Evolutionary conservation across 2,113 vertebrate genomes (phyloP).

Genomic region (Pterocles orientalis): DNA sequence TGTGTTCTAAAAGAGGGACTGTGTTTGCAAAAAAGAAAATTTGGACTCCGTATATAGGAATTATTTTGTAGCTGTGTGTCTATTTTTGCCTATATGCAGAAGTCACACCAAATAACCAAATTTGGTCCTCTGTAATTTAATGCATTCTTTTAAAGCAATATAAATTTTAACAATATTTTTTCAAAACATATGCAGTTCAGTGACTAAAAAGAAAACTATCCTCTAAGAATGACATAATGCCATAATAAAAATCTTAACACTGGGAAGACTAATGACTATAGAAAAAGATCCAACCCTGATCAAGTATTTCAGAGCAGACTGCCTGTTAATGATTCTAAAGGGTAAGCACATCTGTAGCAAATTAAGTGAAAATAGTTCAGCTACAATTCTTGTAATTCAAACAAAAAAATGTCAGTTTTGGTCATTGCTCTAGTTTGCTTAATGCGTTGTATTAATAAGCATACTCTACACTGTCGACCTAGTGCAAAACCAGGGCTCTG

Average conservation of each 20-base stretch:
- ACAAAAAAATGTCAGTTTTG: background rate
- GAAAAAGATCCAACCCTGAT: background rate
- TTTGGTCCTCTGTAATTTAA: background rate
- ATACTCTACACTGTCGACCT: background rate
- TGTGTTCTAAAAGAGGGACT: background rate
- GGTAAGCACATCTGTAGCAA: background rate
- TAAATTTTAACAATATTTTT: background rate
- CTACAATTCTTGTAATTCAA: background rate
- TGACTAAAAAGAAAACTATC: background rate
- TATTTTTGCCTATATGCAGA: background rate
- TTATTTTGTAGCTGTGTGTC: background rate
- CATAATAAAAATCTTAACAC: background rate
- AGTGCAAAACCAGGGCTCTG: background rate
- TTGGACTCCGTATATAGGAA: background rate
- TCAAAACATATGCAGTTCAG: background rate
- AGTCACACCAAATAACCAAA: background rate
- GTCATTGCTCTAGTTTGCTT: background rate
- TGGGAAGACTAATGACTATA: background rate
- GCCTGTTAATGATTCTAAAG: background rate
- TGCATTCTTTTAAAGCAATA: background rate
- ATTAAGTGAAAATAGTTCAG: constrained; percentile 5
- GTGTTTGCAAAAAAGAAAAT: background rate
- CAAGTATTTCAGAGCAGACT: background rate
- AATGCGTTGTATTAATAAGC: background rate
- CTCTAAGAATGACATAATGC: background rate